Evolutionary conservation across 2,888 invertebrate species (phyloP), one percentile per base, ranked within the genome.

Genomic region (Hemaris fuciformis): DNA sequence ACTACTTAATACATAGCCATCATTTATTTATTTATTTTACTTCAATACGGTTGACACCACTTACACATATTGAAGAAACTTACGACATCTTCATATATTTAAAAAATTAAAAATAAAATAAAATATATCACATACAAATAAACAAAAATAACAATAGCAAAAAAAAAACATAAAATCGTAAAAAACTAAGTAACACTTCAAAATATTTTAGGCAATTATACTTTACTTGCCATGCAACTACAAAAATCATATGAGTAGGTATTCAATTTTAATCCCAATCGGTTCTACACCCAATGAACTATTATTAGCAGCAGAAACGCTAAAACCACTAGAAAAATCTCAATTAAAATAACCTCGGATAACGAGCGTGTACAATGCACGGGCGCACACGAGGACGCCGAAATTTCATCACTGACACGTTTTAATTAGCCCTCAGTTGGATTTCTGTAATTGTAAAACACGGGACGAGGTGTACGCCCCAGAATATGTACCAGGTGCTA

Each of bases 351-450:
- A 67, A 70, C 71, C 69, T 63, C 56, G 31, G 60, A 57, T 63
- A 66, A 62, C 61, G 64, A 66, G 64, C 61, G 53, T 48, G 61
- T 59, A 48, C 63, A 67, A 69, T 69, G 69, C 69, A 67, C 63
- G 53, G 53, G 46, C 57, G 57, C 64, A 65, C 58, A 59, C 62
- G 66, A 64, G 59, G 53, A 57, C 61, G 60, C 64, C 69, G 64
- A 67, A 65, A 72, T 73, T 68, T 61, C 65, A 64, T 61, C 48
- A 68, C 59, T 68, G 64, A 67, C 69, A 64, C 66, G 62, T 69
- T 76, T 73, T 76, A 77, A 79, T 79, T 76, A 74, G 69, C 70
- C 69, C 73, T 75, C 72, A 34, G 60, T 48, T 60, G 60, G 60
- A 60, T 48, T 48, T 38, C 38, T 60, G 73, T 70, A 71, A 71